Evolutionary conservation across 2,888 invertebrate genomes (phyloP), one percentile per base, ranked within the genome.

Genomic region (Drosophila seclusa): DNA sequence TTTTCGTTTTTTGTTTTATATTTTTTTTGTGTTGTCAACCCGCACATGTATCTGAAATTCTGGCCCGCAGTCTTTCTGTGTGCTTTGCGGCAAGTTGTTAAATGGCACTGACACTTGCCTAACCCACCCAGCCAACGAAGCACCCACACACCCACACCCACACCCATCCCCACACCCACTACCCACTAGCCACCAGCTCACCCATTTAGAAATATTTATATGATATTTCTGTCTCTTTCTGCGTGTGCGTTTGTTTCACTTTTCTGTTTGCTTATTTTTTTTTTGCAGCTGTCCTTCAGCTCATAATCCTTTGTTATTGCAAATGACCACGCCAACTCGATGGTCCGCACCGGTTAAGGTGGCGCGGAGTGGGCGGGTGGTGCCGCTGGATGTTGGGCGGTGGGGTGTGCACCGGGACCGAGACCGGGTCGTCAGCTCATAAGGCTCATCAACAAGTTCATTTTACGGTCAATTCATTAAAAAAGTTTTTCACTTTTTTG

Each of bases 221-320:
- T 83, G 68, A 72, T 60, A 4, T 42, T 29, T 64, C 21, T 24
- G n/a, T 24, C 31, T n/a, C n/a, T 50, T 42, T 58, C 34, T 65
- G 32, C 45, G 49, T 57, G 57, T 59, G 49, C 57, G 60, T 58
- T 49, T 60, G 60, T 62, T 45, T 45, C 21, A 45, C 21, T 21
- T 16, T 45, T 45, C 63, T 49, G 40, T 65, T 50, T 18, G 50
- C 62, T 48, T 42, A 66, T 34, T 50, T 58, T 82, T 82, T 73
- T 73, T 74, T 38, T 27, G 18, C 58, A 78, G 76, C 76, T 89
- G 89, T 89, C 89, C 84, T 89, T 86, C 80, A 89, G 89, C 84
- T 79, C 87, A 86, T 87, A 89, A 89, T 89, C 86, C 86, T 85
- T 87, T 86, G 87, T 87, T 89, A 87, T 87, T 89, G 87, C 87